Conservation (phyloP, 2,113 vertebrate species). For the Dolichotis patagonum region DNA sequence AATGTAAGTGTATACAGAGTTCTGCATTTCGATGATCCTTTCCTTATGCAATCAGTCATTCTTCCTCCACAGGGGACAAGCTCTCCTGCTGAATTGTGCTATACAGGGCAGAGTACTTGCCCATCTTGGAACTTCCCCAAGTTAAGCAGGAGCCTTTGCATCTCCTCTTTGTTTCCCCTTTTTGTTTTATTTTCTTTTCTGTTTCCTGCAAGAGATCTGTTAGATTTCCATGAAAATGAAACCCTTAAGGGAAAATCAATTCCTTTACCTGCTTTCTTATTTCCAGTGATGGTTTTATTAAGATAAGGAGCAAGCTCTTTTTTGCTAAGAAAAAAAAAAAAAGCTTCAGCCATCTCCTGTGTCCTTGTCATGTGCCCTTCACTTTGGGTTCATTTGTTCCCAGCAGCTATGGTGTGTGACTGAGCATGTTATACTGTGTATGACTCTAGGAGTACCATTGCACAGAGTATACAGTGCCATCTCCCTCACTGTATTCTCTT, state of each 20-base stretch:
- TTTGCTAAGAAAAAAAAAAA: background rate
- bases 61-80: background rate
- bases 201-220: background rate
- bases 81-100: background rate
- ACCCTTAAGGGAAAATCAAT: background rate
- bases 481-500: background rate
- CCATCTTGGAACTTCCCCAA: background rate
- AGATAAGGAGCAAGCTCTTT: background rate
- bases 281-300: background rate
- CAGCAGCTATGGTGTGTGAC: background rate
- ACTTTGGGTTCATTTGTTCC: background rate
- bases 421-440: background rate
- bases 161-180: background rate
- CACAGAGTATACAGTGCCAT: too few species aligned
- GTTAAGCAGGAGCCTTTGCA: background rate
- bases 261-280: background rate
- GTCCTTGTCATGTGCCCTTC: background rate
- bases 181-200: slow-evolving; percentile 6
- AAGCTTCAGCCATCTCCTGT: background rate
- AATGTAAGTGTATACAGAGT: background rate
- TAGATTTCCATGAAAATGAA: slow-evolving; percentile 38
- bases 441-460: background rate
- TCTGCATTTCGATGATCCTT: background rate
- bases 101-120: background rate
- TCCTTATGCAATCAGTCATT: background rate